Conservation (phyloP, 1,140 invertebrate species). For the Brachionus plicatilis region DNA sequence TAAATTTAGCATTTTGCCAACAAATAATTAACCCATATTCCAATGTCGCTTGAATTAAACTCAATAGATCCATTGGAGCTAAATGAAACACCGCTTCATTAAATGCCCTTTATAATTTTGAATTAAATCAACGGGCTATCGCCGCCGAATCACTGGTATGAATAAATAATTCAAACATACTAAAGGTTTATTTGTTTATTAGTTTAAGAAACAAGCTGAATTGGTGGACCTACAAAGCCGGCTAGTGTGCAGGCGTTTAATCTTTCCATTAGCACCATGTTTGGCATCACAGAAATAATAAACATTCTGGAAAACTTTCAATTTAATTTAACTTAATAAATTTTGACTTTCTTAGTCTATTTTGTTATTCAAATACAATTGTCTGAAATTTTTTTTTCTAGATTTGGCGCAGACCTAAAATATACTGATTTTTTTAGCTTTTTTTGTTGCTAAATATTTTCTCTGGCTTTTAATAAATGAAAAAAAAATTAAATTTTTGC, state of each 20-base stretch:
- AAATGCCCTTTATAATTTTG: neutral
- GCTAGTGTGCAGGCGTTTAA: neutral
- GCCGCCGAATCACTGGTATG: neutral
- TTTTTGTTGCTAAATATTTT: no score
- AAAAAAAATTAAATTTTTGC: no score
- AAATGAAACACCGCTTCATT: neutral
- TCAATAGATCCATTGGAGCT: neutral
- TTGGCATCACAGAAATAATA: neutral
- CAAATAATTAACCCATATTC: constrained; percentile 1
- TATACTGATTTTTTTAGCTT: no score
- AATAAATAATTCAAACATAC: neutral
- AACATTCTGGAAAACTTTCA: neutral
- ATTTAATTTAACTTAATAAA: neutral
- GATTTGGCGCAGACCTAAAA: no score
- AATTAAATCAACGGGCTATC: neutral
- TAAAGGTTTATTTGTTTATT: neutral
- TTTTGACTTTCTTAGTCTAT: neutral
- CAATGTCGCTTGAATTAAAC: neutral
- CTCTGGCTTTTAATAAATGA: no score
- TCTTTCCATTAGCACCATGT: neutral
- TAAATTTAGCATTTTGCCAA: neutral
- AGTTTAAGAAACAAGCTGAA: neutral
- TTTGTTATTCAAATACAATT: neutral
- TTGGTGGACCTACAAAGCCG: neutral
- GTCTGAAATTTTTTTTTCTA: neutral